Base-by-base conservation (phyloP, 2,888 invertebrate species). In the Sceliomorpha sp. region DNA sequence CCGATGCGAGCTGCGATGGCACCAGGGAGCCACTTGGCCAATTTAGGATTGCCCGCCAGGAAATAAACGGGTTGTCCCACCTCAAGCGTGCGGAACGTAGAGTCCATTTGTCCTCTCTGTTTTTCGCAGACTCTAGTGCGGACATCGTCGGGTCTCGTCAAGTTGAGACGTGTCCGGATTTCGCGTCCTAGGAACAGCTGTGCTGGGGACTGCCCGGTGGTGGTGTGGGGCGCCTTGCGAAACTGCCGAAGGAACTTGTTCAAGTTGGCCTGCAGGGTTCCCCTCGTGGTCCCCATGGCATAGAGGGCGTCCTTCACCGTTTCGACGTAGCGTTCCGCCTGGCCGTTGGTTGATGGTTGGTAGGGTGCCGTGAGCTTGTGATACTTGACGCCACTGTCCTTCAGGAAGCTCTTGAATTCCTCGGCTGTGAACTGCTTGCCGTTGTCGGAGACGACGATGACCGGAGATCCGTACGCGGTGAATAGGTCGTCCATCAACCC, bases 201-300 rank as follows among this genome's bases (percentile, higher is more conserved):
- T 20, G 74, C 63, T 13, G 75, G 78, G 10, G 70, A 32, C 31
- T 44, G 39, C n/a, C 67, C 66, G 14, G 75, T 74, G 7, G 64
- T 56, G 1, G 51, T 32, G 34, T 73, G 69, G 39, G 55, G 20
- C 47, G 50, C 29, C 24, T 32, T 48, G 10, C 64, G 7, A 36
- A 55, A 55, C 6, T 53, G 20, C 8, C 50, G 20, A 4, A 63
- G 8, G 32, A 47, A 51, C 4, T 36, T 0, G 32, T 29, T 51
- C 12, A 51, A 8, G 29, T 51, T 10, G 1, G 8, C 6, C 20
- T 31, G n/a, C 7, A 39, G 17, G 1, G 31, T 10, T 17, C n/a
- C 13, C 10, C 3, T 36, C 9, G 51, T 39, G 1, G 40, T 15
- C 3, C 12, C 5, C 34, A 55, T 55, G 6, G 10, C 26, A 2